These are phyloP conservation scores for Pluvialis apricaria DNA, from an alignment of 2,113 vertebrate species.

Conservation along the genomic window DNA sequence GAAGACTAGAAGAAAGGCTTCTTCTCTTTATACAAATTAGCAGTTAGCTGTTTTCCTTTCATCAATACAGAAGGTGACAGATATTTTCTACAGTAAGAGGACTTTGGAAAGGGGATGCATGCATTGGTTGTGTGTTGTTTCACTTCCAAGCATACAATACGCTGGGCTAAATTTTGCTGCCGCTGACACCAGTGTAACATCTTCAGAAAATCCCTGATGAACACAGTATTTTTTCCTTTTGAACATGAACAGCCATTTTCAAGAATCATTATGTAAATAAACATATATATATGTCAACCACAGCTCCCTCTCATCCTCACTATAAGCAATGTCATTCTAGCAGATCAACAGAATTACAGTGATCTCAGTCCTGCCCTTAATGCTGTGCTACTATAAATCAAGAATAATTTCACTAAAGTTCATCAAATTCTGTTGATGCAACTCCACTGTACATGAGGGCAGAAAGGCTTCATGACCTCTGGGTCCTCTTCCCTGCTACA, in stretches of 20 bases:
- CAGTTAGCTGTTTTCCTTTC: conserved; percentile 28
- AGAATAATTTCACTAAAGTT: neutral
- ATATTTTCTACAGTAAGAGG: neutral
- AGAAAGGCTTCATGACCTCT: neutral
- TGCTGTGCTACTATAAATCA: neutral
- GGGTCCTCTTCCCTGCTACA: neutral
- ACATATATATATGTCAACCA: neutral
- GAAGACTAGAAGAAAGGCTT: conserved; percentile 22
- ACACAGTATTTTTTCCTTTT: neutral
- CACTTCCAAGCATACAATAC: neutral
- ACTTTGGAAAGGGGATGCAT: neutral
- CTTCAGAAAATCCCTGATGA: neutral
- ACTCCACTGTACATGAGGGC: neutral
- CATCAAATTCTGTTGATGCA: neutral
- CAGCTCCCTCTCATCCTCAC: neutral
- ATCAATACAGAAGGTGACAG: neutral
- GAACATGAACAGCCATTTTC: neutral
- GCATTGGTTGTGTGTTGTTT: neutral
- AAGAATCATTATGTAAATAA: neutral
- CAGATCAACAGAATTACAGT: neutral
- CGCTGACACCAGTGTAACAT: neutral
- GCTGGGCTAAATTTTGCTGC: neutral
- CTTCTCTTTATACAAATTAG: neutral
- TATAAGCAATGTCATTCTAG: neutral
- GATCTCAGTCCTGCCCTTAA: neutral